These are phyloP conservation scores for Aspidapion aeneum DNA, from an alignment of 2,888 invertebrate genomes.

Conservation along the genomic window DNA sequence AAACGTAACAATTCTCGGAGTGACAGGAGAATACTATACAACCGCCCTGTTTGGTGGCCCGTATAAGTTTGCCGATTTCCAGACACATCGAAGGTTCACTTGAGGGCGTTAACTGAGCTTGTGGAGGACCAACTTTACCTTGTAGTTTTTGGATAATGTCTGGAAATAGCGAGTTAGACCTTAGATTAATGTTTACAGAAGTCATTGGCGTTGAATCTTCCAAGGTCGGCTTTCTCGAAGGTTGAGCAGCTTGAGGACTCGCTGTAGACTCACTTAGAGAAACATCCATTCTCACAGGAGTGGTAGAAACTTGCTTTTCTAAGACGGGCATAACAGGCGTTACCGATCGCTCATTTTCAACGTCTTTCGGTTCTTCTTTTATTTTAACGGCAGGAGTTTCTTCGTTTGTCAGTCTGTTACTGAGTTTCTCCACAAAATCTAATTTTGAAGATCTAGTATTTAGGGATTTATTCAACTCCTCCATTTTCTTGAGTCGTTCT, in stretches of 20 bases:
- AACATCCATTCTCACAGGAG: not conserved
- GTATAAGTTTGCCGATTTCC: conserved; percentile 31
- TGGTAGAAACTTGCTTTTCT: conserved; percentile 18
- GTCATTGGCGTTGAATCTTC: conserved; percentile 17
- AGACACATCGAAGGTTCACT: not conserved
- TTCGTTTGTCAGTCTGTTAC: conserved; percentile 33
- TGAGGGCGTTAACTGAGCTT: not conserved
- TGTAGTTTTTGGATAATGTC: conserved; percentile 37
- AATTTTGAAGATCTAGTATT: conserved; percentile 35
- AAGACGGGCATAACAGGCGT: conserved; percentile 25
- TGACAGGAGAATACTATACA: conserved; percentile 38
- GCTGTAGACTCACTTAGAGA: not conserved
- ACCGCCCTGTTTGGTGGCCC: conserved; percentile 26
- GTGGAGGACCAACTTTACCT: conserved; percentile 28
- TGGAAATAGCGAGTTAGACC: conserved; percentile 30
- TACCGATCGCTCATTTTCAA: not conserved
- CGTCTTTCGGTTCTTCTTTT: conserved; percentile 28
- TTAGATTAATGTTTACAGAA: conserved; percentile 25
- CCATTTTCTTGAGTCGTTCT: conserved; percentile 51
- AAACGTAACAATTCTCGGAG: conserved; percentile 38
- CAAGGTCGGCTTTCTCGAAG: conserved; percentile 27
- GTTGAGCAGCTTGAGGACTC: not conserved
- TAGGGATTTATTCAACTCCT: conserved; percentile 46
- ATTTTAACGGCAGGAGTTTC: conserved; percentile 18
- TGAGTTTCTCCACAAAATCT: conserved; percentile 39